Percentiles rank a stretch among this genome's conserved stretches.
These are phyloP conservation scores for Denticeps clupeoides DNA, from an alignment of 2,797 vertebrate species.

Conservation along the genomic window DNA sequence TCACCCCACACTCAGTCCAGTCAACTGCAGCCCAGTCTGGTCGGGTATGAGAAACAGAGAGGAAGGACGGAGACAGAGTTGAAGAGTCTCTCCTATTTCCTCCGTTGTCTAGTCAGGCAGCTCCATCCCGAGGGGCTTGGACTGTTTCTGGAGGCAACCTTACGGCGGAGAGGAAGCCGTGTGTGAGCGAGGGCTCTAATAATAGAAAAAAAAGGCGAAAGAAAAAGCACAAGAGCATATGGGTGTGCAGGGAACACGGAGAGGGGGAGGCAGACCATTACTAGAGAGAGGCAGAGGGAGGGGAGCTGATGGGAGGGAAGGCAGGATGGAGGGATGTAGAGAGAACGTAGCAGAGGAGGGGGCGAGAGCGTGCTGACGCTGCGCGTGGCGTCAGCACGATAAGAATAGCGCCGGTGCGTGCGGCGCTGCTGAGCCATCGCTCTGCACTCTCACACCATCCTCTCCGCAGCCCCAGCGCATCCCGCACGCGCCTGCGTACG, in stretches of 20 bases:
- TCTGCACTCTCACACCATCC: slow-evolving; percentile 52
- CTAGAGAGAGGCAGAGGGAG: slow-evolving; percentile 41
- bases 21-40: no score
- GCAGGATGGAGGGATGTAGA: slow-evolving; percentile 45
- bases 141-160: slow-evolving; percentile 63
- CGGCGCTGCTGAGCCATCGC: slow-evolving; percentile 62
- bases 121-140: slow-evolving; percentile 48
- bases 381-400: slow-evolving; percentile 67
- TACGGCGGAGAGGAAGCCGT: slow-evolving; percentile 52
- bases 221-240: slow-evolving; percentile 48
- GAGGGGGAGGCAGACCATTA: slow-evolving; percentile 2
- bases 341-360: slow-evolving; percentile 54
- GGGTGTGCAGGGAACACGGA: slow-evolving; percentile 19
- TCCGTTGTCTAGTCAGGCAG: slow-evolving; percentile 7
- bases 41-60: slow-evolving; percentile 10
- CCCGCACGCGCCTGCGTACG: slow-evolving; percentile 13
- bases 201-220: slow-evolving; percentile 48
- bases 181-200: slow-evolving; percentile 54
- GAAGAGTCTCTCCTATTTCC: neutral
- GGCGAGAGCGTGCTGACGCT: slow-evolving; percentile 63
- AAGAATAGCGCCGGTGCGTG: slow-evolving; percentile 71
- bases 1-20: no score
- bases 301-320: slow-evolving; percentile 34
- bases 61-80: slow-evolving; percentile 3
- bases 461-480: slow-evolving; percentile 40